Evolutionary conservation across 2,113 vertebrate genomes (phyloP).

Genomic region (Chlamydotis undulata): DNA sequence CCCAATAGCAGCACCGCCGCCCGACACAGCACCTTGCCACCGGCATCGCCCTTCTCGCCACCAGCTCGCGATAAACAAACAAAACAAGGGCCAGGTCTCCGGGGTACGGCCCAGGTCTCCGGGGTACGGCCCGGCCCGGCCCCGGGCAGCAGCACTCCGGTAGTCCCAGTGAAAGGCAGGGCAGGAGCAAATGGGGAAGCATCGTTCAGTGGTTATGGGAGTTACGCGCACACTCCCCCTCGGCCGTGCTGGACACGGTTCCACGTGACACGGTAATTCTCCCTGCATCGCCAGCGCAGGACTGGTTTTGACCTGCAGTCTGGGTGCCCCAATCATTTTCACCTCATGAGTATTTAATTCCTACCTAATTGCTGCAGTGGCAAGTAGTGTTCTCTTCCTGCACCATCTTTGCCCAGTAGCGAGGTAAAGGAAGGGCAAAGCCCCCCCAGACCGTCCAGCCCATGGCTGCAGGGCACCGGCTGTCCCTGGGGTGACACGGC

Average conservation of each 20-base stretch:
- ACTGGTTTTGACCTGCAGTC: neutral
- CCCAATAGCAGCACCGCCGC: neutral
- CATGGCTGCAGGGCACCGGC: rapidly evolving
- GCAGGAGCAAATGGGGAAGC: neutral
- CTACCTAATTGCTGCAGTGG: neutral
- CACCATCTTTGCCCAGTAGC: neutral
- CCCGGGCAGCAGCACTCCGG: rapidly evolving
- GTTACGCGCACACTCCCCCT: rapidly evolving
- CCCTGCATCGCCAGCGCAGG: neutral
- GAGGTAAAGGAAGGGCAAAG: neutral
- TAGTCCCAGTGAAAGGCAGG: neutral
- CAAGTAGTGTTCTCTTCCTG: neutral
- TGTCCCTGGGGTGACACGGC: neutral
- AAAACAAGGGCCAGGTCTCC: neutral
- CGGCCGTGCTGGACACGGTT: rapidly evolving
- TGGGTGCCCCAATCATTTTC: neutral
- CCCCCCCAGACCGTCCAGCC: too few species aligned
- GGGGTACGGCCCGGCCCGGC: neutral
- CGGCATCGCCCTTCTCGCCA: neutral
- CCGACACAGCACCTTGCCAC: neutral
- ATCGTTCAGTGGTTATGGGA: rapidly evolving
- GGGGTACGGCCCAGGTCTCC: neutral
- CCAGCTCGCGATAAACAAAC: neutral
- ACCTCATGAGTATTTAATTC: neutral
- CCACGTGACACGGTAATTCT: rapidly evolving